Evolutionary conservation across 2,113 vertebrate species (phyloP).

Genomic region (Bubalus kerabau): DNA sequence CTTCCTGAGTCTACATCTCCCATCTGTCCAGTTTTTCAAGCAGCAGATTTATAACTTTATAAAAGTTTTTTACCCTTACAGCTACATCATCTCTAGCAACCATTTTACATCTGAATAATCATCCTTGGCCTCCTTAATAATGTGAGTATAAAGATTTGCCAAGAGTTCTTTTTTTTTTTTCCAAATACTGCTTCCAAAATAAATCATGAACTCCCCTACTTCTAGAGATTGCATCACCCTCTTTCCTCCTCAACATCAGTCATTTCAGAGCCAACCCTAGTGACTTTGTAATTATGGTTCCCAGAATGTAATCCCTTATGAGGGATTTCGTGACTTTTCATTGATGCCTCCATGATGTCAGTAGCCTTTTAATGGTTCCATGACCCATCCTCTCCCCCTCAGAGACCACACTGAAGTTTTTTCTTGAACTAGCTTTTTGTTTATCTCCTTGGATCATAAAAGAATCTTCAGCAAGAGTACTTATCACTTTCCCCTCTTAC

Average conservation of each 20-base stretch:
- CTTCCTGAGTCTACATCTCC: not conserved
- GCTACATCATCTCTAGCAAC: constrained; percentile 61
- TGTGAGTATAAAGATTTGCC: constrained; percentile 48
- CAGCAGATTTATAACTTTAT: constrained; percentile 34
- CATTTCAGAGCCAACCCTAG: constrained; percentile 41
- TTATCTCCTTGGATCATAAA: not conserved
- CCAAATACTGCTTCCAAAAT: constrained; percentile 61
- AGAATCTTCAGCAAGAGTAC: not conserved
- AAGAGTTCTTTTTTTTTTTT: not conserved
- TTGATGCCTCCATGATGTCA: constrained; percentile 44
- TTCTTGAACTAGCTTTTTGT: not conserved
- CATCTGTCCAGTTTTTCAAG: not conserved
- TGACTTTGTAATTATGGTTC: constrained; percentile 53
- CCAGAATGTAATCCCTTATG: constrained; percentile 44
- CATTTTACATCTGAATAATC: constrained; percentile 53
- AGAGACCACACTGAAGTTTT: not conserved
- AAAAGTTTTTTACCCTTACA: constrained; percentile 23
- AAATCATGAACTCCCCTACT: constrained; percentile 51
- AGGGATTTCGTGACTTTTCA: constrained; percentile 28
- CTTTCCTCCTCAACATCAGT: constrained; percentile 28
- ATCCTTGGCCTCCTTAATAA: constrained; percentile 51
- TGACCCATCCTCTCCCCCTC: not conserved
- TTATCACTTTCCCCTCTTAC: not conserved
- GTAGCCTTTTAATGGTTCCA: not conserved
- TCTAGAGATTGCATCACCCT: constrained; percentile 52